These are phyloP conservation scores for Coleophora deauratella DNA, from an alignment of 2,888 invertebrate genomes.

Conservation along the genomic window DNA sequence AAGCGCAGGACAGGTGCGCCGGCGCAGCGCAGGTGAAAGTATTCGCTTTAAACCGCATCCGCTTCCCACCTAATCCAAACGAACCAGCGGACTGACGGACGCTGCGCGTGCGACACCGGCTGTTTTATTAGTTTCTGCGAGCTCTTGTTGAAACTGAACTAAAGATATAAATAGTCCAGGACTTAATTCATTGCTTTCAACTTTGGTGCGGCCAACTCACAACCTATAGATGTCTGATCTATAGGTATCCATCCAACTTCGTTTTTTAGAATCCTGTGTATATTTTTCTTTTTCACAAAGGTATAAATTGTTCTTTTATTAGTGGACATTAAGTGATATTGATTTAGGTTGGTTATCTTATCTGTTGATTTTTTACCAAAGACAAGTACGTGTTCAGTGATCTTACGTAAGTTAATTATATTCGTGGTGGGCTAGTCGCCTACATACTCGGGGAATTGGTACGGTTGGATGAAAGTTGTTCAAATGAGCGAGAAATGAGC, in stretches of 20 bases:
- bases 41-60: slow-evolving; percentile 43
- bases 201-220: too few species aligned
- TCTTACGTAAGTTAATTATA: slow-evolving; percentile 6
- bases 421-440: background rate
- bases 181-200: too few species aligned
- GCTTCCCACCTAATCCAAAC: slow-evolving; percentile 38
- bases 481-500: slow-evolving; percentile 43
- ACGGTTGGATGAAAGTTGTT: slow-evolving; percentile 55
- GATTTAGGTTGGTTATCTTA: too few species aligned
- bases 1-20: slow-evolving; percentile 28
- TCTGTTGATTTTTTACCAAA: too few species aligned
- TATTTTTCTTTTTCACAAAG: too few species aligned
- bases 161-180: too few species aligned
- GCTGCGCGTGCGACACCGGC: background rate
- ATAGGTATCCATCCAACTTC: too few species aligned
- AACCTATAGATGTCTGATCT: too few species aligned
- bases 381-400: background rate
- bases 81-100: slow-evolving; percentile 4
- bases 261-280: too few species aligned
- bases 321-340: too few species aligned
- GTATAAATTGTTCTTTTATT: too few species aligned
- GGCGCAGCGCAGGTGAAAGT: slow-evolving; percentile 48
- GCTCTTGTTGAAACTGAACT: background rate
- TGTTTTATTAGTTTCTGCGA: background rate
- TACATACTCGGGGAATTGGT: slow-evolving; percentile 28